A percentile compares a stretch with the other conserved stretches of the same genome.
Evolutionary conservation across 2,113 vertebrate species (phyloP).

Genomic region (Nestor notabilis): DNA sequence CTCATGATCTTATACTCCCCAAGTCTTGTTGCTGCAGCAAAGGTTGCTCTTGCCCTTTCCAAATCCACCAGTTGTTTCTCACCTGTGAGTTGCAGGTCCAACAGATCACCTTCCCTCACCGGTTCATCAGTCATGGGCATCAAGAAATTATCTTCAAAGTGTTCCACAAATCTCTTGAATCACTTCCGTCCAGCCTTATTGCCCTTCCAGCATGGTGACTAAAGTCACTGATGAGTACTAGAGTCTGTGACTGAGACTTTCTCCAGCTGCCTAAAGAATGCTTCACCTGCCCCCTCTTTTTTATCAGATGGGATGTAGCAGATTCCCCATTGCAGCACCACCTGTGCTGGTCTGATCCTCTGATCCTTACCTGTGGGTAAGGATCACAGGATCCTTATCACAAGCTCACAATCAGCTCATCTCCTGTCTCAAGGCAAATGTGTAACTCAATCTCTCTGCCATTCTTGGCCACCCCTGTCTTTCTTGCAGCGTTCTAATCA

Average conservation of each 20-base stretch:
- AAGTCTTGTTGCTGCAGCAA: not conserved
- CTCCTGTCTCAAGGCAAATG: not conserved
- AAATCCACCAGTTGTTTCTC: not conserved
- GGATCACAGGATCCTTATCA: too few species aligned
- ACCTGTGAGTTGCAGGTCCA: not conserved
- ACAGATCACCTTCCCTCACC: not conserved
- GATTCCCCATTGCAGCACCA: not conserved
- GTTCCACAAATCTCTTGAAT: not conserved
- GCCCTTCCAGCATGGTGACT: not conserved
- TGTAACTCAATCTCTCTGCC: not conserved
- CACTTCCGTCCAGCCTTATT: fast-evolving
- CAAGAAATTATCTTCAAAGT: not conserved
- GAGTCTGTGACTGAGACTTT: not conserved
- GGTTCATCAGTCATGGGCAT: not conserved
- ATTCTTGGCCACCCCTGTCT: not conserved
- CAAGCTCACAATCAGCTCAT: not conserved
- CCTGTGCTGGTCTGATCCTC: not conserved
- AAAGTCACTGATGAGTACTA: not conserved
- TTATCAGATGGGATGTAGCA: not conserved
- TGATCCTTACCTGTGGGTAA: not conserved
- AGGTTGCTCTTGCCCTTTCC: not conserved
- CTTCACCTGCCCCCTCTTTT: not conserved
- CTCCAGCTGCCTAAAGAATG: not conserved
- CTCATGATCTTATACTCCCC: not conserved
- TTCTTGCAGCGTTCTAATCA: not conserved